Evolutionary conservation across 2,888 invertebrate genomes (phyloP).

Genomic region (Uloborus plumipes): DNA sequence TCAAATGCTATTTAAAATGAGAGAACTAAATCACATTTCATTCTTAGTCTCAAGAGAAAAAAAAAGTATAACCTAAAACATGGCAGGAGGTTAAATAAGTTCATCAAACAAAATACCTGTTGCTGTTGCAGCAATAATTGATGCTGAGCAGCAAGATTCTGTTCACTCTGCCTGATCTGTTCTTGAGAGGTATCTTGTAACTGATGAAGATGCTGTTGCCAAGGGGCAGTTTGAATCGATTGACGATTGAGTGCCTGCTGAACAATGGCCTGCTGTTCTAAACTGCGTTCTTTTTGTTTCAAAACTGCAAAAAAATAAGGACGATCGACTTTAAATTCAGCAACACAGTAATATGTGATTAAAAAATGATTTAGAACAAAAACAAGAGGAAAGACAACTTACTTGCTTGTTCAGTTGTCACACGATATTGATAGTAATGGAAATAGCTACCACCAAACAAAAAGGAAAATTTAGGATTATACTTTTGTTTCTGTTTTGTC

Average conservation of each 20-base stretch:
- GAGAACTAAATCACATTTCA: too few relatives aligned
- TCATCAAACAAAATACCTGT: conserved; percentile 76
- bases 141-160: conserved; percentile 95
- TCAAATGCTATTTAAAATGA: too few relatives aligned
- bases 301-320: conserved; percentile 53
- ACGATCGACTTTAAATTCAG: too few relatives aligned
- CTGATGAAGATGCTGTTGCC: conserved; percentile 77
- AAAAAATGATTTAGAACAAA: too few relatives aligned
- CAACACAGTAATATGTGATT: too few relatives aligned
- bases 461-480: conserved; percentile 97
- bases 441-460: conserved; percentile 95
- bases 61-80: too few relatives aligned
- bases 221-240: conserved; percentile 68
- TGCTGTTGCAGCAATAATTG: conserved; percentile 87
- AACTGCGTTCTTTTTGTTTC: conserved; percentile 69
- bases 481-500: conserved; percentile 98
- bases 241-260: conserved; percentile 69
- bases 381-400: conserved; percentile 66
- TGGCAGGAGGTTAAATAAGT: too few relatives aligned
- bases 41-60: too few relatives aligned
- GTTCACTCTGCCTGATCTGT: conserved; percentile 95
- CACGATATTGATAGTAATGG: conserved; percentile 97
- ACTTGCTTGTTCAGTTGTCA: conserved; percentile 91
- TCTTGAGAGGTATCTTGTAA: conserved; percentile 77
- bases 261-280: conserved; percentile 69